Evolutionary conservation across 2,113 vertebrate species (phyloP).

Genomic region (Redunca redunca): DNA sequence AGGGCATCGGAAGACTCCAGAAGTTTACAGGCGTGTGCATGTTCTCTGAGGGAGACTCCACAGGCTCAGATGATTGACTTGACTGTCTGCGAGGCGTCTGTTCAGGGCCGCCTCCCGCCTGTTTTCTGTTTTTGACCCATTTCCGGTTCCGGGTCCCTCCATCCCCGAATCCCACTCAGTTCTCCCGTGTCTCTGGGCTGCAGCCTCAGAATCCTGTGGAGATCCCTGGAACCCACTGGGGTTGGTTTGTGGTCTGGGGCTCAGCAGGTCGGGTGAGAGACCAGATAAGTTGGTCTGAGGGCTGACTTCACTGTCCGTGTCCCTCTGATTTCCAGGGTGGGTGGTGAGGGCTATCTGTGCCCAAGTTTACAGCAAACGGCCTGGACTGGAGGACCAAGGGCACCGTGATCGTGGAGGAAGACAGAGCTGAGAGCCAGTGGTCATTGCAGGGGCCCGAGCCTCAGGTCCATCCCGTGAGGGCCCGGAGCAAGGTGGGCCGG

Average conservation of each 20-base stretch:
- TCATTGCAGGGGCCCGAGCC: neutral
- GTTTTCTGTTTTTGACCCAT: neutral
- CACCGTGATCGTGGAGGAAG: accelerated
- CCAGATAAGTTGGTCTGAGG: accelerated
- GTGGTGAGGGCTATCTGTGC: neutral
- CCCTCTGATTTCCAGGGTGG: neutral
- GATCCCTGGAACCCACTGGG: accelerated
- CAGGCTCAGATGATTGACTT: accelerated
- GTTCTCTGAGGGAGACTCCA: neutral
- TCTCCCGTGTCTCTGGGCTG: neutral
- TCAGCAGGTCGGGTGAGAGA: accelerated
- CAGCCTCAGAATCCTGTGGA: neutral
- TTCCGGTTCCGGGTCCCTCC: neutral
- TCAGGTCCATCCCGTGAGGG: accelerated
- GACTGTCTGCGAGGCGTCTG: accelerated
- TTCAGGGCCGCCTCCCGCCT: accelerated
- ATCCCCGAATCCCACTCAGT: neutral
- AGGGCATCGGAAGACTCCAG: neutral
- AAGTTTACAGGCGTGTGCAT: neutral
- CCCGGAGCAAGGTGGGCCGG: neutral
- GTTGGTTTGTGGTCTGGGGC: neutral
- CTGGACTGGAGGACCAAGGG: neutral
- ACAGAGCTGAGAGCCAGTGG: neutral
- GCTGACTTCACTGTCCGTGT: accelerated
- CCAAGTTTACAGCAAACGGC: neutral